Evolutionary conservation across 1,140 invertebrate genomes (phyloP).

Genomic region (Drosophila varians): DNA sequence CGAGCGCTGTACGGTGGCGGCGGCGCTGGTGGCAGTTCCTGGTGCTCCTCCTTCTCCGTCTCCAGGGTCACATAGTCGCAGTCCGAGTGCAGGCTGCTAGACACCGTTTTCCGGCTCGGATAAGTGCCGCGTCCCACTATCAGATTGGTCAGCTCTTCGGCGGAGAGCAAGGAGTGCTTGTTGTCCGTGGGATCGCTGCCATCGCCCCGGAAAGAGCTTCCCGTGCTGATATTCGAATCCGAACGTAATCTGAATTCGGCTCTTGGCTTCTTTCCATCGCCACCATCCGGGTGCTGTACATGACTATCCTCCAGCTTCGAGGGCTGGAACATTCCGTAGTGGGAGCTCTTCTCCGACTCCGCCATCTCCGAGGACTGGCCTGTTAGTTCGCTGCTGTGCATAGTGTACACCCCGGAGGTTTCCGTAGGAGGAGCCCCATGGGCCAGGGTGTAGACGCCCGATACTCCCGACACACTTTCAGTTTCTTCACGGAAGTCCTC

Average conservation of each 20-base stretch:
- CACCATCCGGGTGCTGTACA: constrained; percentile 41
- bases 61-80: constrained; percentile 93
- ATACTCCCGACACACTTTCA: constrained; percentile 83
- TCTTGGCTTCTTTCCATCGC: constrained; percentile 51
- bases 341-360: constrained; percentile 84
- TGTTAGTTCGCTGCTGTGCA: constrained; percentile 88
- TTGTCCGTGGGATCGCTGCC: constrained; percentile 92
- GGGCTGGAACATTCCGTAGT: constrained; percentile 85
- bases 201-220: constrained; percentile 92
- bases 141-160: constrained; percentile 91
- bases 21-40: constrained; percentile 81
- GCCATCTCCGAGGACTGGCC: constrained; percentile 82
- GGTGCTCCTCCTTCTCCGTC: constrained; percentile 84
- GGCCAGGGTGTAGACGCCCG: constrained; percentile 84
- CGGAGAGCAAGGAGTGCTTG: constrained; percentile 89
- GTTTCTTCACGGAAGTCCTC: constrained; percentile 84
- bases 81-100: constrained; percentile 92
- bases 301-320: constrained; percentile 41
- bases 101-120: constrained; percentile 91
- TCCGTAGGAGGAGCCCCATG: constrained; percentile 87
- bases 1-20: constrained; percentile 84
- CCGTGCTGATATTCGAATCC: constrained; percentile 90
- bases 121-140: constrained; percentile 91
- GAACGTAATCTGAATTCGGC: constrained; percentile 86
- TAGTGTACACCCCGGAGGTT: constrained; percentile 91